These are phyloP conservation scores for Enoplosus armatus DNA, from an alignment of 2,797 vertebrate species.

Conservation along the genomic window DNA sequence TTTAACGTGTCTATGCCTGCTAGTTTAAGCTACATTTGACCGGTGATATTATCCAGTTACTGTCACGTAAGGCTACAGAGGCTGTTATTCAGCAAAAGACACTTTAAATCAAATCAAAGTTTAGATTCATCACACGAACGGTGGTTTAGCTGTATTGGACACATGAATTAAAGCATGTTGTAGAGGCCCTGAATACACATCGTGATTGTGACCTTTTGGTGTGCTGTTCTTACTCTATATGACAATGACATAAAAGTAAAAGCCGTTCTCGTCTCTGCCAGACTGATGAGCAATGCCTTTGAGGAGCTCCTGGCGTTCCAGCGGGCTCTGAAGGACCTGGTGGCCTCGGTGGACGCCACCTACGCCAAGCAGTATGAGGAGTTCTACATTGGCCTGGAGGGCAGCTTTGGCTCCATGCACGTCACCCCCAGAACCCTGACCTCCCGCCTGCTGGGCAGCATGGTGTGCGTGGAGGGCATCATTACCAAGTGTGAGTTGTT, in stretches of 20 bases:
- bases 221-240: too few relatives aligned
- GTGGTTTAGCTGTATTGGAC: not conserved
- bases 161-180: not conserved
- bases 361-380: constrained; percentile 97
- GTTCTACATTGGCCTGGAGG: constrained; percentile 95
- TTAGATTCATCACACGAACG: not conserved
- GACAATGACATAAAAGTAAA: not conserved
- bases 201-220: too few relatives aligned
- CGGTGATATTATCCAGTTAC: not conserved
- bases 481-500: constrained; percentile 96
- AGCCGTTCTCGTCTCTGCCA: constrained; percentile 52
- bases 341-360: constrained; percentile 93
- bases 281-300: constrained; percentile 92
- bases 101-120: too few relatives aligned
- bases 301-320: constrained; percentile 95
- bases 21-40: too few relatives aligned
- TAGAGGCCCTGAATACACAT: not conserved
- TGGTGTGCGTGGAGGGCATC: constrained; percentile 97
- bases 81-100: not conserved
- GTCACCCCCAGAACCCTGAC: constrained; percentile 94
- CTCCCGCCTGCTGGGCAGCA: constrained; percentile 92
- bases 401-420: constrained; percentile 96
- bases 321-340: constrained; percentile 93
- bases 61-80: not conserved
- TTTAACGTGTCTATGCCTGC: too few relatives aligned